Conservation (phyloP, 92 coral and sea anemone species). For the Bergia sp. region DNA sequence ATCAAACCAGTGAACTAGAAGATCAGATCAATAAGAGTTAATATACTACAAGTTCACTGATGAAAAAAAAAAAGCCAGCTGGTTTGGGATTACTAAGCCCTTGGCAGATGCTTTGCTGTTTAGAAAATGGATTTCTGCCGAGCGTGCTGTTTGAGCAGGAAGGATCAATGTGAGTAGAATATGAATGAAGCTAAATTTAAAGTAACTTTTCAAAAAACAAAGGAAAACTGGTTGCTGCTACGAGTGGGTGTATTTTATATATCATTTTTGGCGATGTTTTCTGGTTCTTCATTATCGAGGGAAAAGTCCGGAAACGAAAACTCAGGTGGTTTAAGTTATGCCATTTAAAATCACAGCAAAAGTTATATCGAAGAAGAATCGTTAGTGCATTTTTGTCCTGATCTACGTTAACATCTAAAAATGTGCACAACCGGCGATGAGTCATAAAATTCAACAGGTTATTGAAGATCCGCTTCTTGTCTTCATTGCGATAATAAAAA, state of each 20-base stretch:
- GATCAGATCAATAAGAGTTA: not conserved
- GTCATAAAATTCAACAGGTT: conserved; percentile 3
- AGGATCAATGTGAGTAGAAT: too few relatives aligned
- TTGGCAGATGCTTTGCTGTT: too few relatives aligned
- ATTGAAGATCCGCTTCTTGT: not conserved
- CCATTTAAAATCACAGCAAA: conserved; percentile 27
- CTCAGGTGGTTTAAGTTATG: not conserved
- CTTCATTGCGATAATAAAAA: not conserved
- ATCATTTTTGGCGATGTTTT: not conserved
- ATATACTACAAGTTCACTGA: not conserved
- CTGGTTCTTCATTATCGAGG: not conserved
- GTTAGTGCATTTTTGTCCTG: not conserved
- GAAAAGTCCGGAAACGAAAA: conserved; percentile 9
- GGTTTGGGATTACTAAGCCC: not conserved
- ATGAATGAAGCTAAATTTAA: not conserved
- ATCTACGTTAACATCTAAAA: not conserved
- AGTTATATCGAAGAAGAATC: not conserved
- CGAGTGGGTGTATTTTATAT: not conserved
- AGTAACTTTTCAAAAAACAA: not conserved
- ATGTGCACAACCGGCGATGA: not conserved
- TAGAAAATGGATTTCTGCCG: too few relatives aligned
- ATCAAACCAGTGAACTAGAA: not conserved
- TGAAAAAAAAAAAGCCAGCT: not conserved
- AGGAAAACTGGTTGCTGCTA: not conserved
- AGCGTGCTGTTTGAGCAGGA: too few relatives aligned